Base-by-base conservation (phyloP, 2,888 invertebrate species). In the Autographa gamma region DNA sequence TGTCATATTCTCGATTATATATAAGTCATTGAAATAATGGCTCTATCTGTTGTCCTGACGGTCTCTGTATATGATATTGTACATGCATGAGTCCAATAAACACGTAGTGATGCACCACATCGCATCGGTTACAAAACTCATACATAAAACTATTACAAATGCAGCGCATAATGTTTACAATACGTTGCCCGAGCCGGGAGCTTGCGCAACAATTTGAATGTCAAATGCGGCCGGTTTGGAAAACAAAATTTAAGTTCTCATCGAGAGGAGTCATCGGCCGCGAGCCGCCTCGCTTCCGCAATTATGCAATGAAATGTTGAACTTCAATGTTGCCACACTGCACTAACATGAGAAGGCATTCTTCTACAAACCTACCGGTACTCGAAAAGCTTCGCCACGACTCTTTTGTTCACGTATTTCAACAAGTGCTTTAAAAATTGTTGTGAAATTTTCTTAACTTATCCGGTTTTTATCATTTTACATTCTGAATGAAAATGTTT, bases 241-340 rank as follows among this genome's bases (percentile, higher is more conserved):
- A 90, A 91, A 90, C 86, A 89, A 88, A 89, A 86, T 89, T 89
- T 90, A 90, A 87, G 81, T 89, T 91, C 89, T 86, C 88, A 88
- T 83, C 80, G 82, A 81, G 81, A 85, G 81, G 79, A 89, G 90
- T 89, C 90, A 89, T 86, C 84, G 90, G 84, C 90, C 90, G 88
- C 84, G 65, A 79, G 82, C 77, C 79, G 82, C 83, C 78, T 82
- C 61, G 82, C 91, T 91, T 90, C 90, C 90, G 89, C 89, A 88
- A 91, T 93, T 92, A 90, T 92, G 93, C 91, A 93, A 93, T 89
- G 85, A 90, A 88, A 86, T 90, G 86, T 91, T 91, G 88, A 90
- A 89, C 90, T 88, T 88, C 82, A 79, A 83, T 79, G 85, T 91
- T 90, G 86, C 89, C 82, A 86, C 85, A 90, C 82, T 80, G 73